phyloP scores from a whole-genome alignment of 2,113 vertebrate species.

The Butastur rufipennis region DNA sequence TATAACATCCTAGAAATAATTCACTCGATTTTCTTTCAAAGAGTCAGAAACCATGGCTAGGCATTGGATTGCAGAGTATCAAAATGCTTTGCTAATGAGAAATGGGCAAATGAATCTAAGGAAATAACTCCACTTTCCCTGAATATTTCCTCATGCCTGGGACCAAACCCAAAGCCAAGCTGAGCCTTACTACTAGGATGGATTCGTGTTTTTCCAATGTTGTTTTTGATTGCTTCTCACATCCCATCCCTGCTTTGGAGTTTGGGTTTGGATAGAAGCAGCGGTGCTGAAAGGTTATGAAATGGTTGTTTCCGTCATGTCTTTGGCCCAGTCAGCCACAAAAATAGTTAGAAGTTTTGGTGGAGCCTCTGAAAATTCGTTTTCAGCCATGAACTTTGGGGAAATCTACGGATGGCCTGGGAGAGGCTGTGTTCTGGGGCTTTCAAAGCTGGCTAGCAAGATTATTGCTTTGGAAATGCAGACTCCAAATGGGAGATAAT shows the following conservation, averaged over 20 bases:
- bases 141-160: conserved; percentile 48
- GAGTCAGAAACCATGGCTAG: not conserved
- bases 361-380: conserved; percentile 31
- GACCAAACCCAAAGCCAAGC: conserved; percentile 20
- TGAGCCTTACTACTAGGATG: not conserved
- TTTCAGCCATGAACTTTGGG: conserved; percentile 2
- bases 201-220: not conserved
- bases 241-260: conserved; percentile 1
- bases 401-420: not conserved
- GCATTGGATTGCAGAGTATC: not conserved
- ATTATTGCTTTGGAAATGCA: not conserved
- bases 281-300: conserved; percentile 32
- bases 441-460: not conserved
- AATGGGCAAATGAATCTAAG: conserved; percentile 40
- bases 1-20: conserved; percentile 28
- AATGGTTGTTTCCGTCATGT: conserved; percentile 11
- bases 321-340: conserved; percentile 44
- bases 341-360: conserved; percentile 37
- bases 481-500: not conserved
- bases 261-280: conserved; percentile 23
- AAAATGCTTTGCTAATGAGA: conserved; percentile 31
- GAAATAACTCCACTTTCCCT: conserved; percentile 17
- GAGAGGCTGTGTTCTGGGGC: not conserved
- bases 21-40: not conserved
- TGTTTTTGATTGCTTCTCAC: conserved; percentile 36